Base-by-base conservation (phyloP, 2,797 vertebrate genomes). In the Crenichthys baileyi region DNA sequence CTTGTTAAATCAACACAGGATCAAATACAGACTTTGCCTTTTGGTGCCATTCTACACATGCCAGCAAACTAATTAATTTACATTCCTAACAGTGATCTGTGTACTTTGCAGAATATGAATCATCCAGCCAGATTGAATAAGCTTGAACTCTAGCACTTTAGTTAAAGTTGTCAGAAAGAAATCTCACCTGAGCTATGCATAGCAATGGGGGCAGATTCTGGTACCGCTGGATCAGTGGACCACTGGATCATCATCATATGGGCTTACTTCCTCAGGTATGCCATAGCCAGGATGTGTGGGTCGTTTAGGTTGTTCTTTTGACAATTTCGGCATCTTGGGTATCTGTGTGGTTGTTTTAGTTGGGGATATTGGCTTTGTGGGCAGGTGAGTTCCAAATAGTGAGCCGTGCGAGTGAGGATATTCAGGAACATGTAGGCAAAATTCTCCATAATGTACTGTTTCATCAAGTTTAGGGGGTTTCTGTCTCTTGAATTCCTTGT, bases 181-280 rank as follows among this genome's bases (percentile, higher is more conserved):
- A 8, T 20, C 36, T 65, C 36, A 65, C 61, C 61, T 65, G 31
- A 0, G 7, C 20, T 8, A 8, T 4, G 8, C 1, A 11, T 1
- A 39, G 0, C 8, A 5, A 0, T 0, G 8, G 18, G 7, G 3
- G 1, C 8, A 3, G 4, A 22, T 6, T 0, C 1, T 20, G 61
- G 1, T 65, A 8, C 60, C 50, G 3, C 50, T 31, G 2, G 1
- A 29, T 16, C 29, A 61, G 15, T 15, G n/a, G n/a, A n/a, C n/a
- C n/a, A n/a, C n/a, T n/a, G n/a, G n/a, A 31, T 2, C 60, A 31
- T 0, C 16, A 61, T 0, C 0, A 31, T 7, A 31, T 2, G 3
- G 2, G 29, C 3, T 31, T 16, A 1, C 15, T 29, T 29, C 5
- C 13, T 9, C 58, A 61, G 58, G 1, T 2, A 6, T 6, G 4